phyloP scores from a whole-genome alignment of 2,797 vertebrate genomes.

The Lithobates sylvaticus region DNA sequence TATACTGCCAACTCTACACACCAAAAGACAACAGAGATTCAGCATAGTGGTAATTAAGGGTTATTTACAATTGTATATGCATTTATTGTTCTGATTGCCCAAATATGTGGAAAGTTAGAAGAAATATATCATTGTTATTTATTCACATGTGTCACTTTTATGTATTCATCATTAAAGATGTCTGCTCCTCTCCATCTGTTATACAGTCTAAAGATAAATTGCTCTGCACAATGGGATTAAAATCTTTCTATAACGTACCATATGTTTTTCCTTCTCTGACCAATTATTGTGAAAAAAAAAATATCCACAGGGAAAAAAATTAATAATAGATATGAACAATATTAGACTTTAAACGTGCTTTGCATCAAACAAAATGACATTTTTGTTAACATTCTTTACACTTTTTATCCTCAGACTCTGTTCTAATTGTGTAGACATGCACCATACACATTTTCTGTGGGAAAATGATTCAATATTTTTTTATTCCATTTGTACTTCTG shows the following conservation, averaged over 20 bases:
- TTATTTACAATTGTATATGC: neutral
- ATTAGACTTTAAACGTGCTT: neutral
- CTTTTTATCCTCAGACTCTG: neutral
- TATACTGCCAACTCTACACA: neutral
- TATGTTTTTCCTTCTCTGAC: constrained; percentile 40
- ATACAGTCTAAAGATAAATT: constrained; percentile 50
- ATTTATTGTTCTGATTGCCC: constrained; percentile 13
- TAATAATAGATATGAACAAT: neutral
- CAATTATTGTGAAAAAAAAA: constrained; percentile 3
- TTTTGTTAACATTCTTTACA: neutral
- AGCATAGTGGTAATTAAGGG: neutral
- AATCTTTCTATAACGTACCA: constrained; percentile 36
- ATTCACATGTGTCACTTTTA: constrained; percentile 37
- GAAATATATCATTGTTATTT: constrained; percentile 46
- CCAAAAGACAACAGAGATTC: neutral
- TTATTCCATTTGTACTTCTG: too few species aligned
- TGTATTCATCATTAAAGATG: constrained; percentile 44
- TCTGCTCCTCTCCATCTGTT: constrained; percentile 53
- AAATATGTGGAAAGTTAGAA: constrained; percentile 8
- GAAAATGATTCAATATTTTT: too few species aligned
- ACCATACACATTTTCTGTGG: neutral
- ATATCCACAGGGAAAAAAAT: neutral
- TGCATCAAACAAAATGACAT: neutral
- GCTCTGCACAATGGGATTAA: constrained; percentile 38
- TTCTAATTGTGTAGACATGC: neutral